Percentiles rank a stretch among this genome's conserved stretches.
Conservation (phyloP, 2,113 vertebrate genomes). For the Polypterus bichir region DNA sequence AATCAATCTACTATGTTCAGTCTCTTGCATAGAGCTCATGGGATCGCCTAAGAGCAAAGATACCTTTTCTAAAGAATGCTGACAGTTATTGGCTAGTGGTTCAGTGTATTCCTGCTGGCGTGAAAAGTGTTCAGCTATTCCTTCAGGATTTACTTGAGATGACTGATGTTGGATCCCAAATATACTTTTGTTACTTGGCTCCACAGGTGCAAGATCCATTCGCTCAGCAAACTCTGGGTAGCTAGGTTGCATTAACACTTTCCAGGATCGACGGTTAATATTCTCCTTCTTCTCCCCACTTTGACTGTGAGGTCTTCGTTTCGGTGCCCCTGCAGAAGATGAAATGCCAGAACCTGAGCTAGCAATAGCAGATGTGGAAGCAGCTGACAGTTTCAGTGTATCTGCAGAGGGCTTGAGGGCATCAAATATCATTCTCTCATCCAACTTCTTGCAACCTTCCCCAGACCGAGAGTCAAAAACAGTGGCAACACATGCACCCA, state of each 20-base stretch:
- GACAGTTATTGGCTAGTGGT: no score
- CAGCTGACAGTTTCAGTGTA: constrained; percentile 51
- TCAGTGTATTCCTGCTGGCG: no score
- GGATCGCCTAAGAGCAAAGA: no score
- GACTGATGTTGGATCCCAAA: constrained; percentile 28
- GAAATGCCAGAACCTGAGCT: constrained; percentile 24
- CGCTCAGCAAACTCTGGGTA: constrained; percentile 89
- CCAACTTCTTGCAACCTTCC: constrained; percentile 62
- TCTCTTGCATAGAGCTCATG: no score
- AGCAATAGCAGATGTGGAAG: constrained; percentile 11
- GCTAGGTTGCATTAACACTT: constrained; percentile 87
- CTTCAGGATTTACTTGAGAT: no score
- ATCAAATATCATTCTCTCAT: constrained; percentile 92
- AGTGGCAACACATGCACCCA: constrained; percentile 54
- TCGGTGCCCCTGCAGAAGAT: constrained; percentile 54
- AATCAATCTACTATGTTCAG: no score
- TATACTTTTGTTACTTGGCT: constrained; percentile 60
- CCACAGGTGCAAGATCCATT: constrained; percentile 63
- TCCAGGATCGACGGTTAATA: constrained; percentile 86
- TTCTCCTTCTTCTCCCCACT: constrained; percentile 76
- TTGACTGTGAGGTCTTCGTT: constrained; percentile 64
- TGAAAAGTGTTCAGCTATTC: no score
- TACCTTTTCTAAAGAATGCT: no score
- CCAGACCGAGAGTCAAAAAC: constrained; percentile 65
- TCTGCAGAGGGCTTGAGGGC: constrained; percentile 88